Percentiles rank a stretch among this genome's conserved stretches.
These are phyloP conservation scores for Tetraodon nigroviridis DNA, from an alignment of 2,113 vertebrate species.

Conservation along the genomic window DNA sequence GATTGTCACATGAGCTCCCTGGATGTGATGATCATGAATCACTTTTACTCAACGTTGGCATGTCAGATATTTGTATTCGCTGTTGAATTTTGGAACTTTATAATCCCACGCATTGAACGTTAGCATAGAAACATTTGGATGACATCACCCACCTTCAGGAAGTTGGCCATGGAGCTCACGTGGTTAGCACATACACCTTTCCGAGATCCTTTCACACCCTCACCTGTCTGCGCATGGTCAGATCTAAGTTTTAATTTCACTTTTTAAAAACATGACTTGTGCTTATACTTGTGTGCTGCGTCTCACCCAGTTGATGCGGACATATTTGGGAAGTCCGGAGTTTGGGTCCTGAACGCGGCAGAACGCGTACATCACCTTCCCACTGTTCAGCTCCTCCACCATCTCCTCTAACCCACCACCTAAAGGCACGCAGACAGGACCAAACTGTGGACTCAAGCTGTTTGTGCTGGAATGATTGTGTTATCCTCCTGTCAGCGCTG, in stretches of 20 bases:
- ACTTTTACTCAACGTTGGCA: too few relatives aligned
- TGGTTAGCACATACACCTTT: conserved; percentile 92
- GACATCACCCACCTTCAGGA: conserved; percentile 80
- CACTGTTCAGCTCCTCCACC: conserved; percentile 91
- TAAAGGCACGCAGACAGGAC: conserved; percentile 47
- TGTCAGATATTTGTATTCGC: too few relatives aligned
- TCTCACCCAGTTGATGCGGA: conserved; percentile 95
- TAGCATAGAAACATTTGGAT: neutral
- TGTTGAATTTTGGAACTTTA: too few relatives aligned
- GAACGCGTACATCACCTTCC: conserved; percentile 98
- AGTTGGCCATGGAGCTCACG: conserved; percentile 81
- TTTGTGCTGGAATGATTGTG: neutral
- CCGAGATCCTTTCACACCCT: conserved; percentile 80
- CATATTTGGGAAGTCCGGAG: conserved; percentile 89
- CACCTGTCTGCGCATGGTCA: conserved; percentile 57
- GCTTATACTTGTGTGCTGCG: conserved; percentile 2
- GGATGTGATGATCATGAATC: neutral
- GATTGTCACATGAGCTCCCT: conserved; percentile 93
- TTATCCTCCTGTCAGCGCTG: neutral
- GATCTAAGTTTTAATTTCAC: neutral
- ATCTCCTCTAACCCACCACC: conserved; percentile 90
- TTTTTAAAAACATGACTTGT: conserved; percentile 2
- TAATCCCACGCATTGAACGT: neutral
- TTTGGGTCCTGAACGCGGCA: conserved; percentile 88
- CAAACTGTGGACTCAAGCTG: neutral